Percentiles rank a stretch among this genome's conserved stretches.
phyloP scores from a whole-genome alignment of 37 sponge, comb jelly and placozoan species.

The Chondrosia reniformis region DNA sequence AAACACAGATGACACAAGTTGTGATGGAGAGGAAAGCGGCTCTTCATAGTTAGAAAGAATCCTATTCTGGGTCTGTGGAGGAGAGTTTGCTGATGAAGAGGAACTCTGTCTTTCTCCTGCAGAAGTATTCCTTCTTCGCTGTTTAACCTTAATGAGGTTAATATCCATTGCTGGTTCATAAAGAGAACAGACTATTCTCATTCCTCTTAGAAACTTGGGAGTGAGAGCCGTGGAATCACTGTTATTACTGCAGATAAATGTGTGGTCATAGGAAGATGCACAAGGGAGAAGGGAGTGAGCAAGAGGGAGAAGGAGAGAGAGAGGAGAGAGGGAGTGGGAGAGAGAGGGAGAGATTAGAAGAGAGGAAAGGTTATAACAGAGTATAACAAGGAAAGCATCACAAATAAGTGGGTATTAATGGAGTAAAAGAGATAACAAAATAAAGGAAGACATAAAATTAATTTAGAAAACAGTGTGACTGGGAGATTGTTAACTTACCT shows the following conservation, averaged over 20 bases:
- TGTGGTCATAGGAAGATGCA: too few relatives aligned
- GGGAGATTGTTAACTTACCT: too few relatives aligned
- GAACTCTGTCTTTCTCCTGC: background rate
- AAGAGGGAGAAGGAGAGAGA: background rate
- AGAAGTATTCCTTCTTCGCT: constrained; percentile 22
- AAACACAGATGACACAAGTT: constrained; percentile 26
- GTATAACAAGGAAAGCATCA: background rate
- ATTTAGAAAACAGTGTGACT: too few relatives aligned
- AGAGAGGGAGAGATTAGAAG: background rate
- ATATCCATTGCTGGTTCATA: background rate
- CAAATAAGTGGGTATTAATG: background rate
- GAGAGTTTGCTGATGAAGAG: constrained; percentile 27
- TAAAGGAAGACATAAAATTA: background rate
- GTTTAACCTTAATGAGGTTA: background rate
- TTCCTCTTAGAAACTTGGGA: constrained; percentile 59
- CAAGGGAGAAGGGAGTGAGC: background rate
- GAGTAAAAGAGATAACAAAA: background rate
- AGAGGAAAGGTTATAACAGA: background rate
- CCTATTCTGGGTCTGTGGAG: constrained; percentile 13
- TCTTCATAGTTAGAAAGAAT: too few relatives aligned
- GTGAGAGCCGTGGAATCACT: constrained; percentile 59
- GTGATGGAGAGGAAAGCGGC: background rate
- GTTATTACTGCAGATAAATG: constrained; percentile 30
- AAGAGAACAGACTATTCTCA: constrained; percentile 51
- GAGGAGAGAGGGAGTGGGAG: background rate